Evolutionary conservation across 1,140 invertebrate genomes (phyloP).

Genomic region (Anoplophora glabripennis): DNA sequence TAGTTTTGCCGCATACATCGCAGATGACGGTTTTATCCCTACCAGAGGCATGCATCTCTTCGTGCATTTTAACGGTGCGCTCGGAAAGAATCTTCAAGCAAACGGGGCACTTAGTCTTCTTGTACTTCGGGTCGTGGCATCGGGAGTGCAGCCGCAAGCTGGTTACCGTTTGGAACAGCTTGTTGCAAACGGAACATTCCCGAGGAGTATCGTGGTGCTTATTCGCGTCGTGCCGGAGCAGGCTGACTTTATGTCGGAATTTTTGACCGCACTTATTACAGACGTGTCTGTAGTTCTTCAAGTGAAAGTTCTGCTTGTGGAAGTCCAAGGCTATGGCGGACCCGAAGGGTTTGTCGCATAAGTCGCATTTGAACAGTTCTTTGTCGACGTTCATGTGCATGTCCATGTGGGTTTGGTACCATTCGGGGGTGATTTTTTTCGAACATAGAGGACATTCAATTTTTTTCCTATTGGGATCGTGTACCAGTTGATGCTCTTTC

Average conservation of each 20-base stretch:
- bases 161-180: neutral
- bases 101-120: neutral
- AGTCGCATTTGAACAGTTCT: neutral
- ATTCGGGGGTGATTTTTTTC: neutral
- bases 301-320: conserved; percentile 1
- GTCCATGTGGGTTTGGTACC: neutral
- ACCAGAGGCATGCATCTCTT: neutral
- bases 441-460: conserved; percentile 20
- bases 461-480: conserved; percentile 13
- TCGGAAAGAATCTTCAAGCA: neutral
- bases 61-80: conserved; percentile 3
- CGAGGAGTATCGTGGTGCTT: neutral
- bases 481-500: conserved; percentile 11
- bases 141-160: neutral
- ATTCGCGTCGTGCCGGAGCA: neutral
- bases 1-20: conserved; percentile 67
- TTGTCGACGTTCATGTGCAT: too few relatives aligned
- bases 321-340: conserved; percentile 1
- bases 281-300: neutral
- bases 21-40: too few relatives aligned
- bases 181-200: conserved; percentile 1
- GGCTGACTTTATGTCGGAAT: neutral
- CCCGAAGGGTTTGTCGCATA: conserved; percentile 2
- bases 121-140: conserved; percentile 9
- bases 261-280: conserved; percentile 7